Base-by-base conservation (phyloP, 2,888 invertebrate species). In the Parnassius smintheus region DNA sequence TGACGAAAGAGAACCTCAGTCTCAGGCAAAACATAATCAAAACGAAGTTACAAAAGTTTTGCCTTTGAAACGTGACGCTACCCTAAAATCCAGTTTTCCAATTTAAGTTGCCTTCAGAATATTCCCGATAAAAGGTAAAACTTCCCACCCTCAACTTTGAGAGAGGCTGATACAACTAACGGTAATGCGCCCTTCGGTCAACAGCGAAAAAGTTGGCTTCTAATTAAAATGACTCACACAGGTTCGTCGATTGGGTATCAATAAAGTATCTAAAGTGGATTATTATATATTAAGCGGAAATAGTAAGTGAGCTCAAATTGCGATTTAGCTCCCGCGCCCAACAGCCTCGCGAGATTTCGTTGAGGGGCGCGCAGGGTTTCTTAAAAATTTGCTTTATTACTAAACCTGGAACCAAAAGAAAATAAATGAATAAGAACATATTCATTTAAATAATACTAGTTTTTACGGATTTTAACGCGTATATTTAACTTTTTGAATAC, bases 41-140 rank as follows among this genome's bases (percentile, higher is more conserved):
- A 57, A 51, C 65, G 64, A 66, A 66, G 62, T 74, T 71, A 59
- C 53, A 59, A 62, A 66, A 66, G 64, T 74, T 71, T 65, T 56
- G 63, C 61, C 72, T 75, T 73, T 72, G 75, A 71, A 68, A 73
- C 67, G 68, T 68, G 67, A 68, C 73, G 65, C 68, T 62, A 41
- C 62, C 59, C 68, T 65, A 44, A 68, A 68, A 70, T 64, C 65
- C 75, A 73, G 71, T 67, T 73, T 71, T 77, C 77, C 75, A 82
- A 83, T 83, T 79, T 78, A 82, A 80, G 75, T 81, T 81, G 68
- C 70, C 70, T 72, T 72, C 73, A 70, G 72, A 76, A 80, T 77
- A 77, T 76, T 75, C 75, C 70, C 67, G 68, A 71, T 73, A 74
- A 76, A 75, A 68, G 68, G 72, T 72, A 69, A 75, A 76, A 74